Conservation (phyloP, 2,797 vertebrate species). For the Phoebastria nigripes region DNA sequence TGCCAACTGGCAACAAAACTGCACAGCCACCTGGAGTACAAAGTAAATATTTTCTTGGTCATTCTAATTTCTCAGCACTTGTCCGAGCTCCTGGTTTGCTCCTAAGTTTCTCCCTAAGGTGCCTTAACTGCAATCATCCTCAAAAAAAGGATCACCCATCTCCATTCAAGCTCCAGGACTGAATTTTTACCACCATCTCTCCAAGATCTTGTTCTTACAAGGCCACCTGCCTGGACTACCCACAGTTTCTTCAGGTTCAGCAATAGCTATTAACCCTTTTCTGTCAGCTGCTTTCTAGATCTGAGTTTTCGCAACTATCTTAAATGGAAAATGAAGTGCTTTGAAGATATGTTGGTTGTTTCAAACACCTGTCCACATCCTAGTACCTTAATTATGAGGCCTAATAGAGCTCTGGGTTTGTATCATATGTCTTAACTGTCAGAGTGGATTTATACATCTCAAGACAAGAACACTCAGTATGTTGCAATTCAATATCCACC, state of each 20-base stretch:
- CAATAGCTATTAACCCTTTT: background rate
- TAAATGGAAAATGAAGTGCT: background rate
- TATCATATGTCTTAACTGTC: background rate
- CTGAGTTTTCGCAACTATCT: background rate
- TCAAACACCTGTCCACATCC: background rate
- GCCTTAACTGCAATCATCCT: background rate
- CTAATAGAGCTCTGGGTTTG: background rate
- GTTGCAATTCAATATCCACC: background rate
- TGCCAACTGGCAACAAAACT: background rate
- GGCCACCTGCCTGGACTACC: background rate
- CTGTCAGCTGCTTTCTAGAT: background rate
- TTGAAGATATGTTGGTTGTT: background rate
- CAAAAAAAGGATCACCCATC: background rate
- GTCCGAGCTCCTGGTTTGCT: background rate
- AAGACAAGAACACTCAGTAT: background rate
- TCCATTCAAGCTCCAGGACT: background rate
- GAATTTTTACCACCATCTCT: background rate
- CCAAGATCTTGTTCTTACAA: background rate
- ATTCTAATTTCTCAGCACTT: background rate
- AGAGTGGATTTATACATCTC: background rate
- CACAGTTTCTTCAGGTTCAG: background rate
- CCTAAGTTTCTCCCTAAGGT: background rate
- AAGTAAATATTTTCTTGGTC: background rate
- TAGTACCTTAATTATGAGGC: background rate
- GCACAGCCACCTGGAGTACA: background rate